phyloP scores from a whole-genome alignment of 1,140 invertebrate genomes.

The Diabrotica undecimpunctata region DNA sequence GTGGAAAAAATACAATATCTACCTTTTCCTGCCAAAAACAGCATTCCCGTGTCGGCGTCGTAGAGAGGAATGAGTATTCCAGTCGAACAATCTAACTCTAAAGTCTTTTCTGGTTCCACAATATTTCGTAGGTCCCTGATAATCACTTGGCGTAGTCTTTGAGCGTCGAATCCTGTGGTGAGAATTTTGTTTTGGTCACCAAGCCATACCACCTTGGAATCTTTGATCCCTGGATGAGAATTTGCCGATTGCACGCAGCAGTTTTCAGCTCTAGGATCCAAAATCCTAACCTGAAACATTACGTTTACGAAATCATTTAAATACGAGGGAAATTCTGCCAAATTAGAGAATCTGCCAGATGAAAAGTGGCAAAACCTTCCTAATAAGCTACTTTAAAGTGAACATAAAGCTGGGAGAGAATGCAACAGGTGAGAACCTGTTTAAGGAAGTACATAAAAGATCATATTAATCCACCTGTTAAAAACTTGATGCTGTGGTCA shows the following conservation, averaged over 20 bases:
- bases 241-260: constrained; percentile 62
- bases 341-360: no score
- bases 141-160: constrained; percentile 77
- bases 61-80: constrained; percentile 86
- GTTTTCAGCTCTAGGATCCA: constrained; percentile 69
- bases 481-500: no score
- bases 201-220: constrained; percentile 85
- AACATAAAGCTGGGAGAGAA: no score
- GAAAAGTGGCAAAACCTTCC: no score
- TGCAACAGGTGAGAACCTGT: no score
- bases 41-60: constrained; percentile 89
- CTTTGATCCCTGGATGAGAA: constrained; percentile 85
- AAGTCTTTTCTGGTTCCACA: constrained; percentile 68
- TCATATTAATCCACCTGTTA: no score
- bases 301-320: no score
- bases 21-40: constrained; percentile 88
- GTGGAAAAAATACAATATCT: background rate
- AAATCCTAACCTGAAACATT: constrained; percentile 57
- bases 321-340: no score
- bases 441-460: no score
- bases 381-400: no score
- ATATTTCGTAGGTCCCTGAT: constrained; percentile 84
- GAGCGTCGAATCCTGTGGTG: constrained; percentile 76
- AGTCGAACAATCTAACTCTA: constrained; percentile 84
- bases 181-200: constrained; percentile 77